Base-by-base conservation (phyloP, 2,797 vertebrate genomes). In the Enoplosus armatus region DNA sequence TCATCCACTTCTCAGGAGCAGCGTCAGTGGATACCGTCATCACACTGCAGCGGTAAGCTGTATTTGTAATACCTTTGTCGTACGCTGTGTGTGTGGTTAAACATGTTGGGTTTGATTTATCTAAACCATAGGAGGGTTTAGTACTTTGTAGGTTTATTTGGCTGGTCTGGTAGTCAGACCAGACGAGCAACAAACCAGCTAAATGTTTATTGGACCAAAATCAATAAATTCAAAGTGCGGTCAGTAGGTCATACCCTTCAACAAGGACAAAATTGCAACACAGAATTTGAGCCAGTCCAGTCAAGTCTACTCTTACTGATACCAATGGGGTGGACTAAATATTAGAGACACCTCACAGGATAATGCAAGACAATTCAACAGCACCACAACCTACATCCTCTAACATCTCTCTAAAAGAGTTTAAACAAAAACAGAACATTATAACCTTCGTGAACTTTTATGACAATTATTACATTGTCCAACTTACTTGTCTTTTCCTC, bases 21-120 rank as follows among this genome's bases (percentile, higher is more conserved):
- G 54, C 55, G 1, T 53, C 86, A 83, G 63, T 92, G 91, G 89
- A 59, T 35, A 0, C 63, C 77, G 6, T 59, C 89, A 14, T 66
- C 80, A 20, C 75, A 62, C 14, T 75, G 60, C 60, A 81, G 67
- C 3, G 89, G 93, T 94, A 63, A 89, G 70, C 0, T 43, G 10
- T n/a, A 2, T 12, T n/a, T 61, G 2, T 3, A 6, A 22, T 27
- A n/a, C 7, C n/a, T 41, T 58, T 41, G 9, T 33, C 0, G 3
- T 43, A 0, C 1, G 3, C 8, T 47, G 18, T 60, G 11, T 51
- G 2, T 69, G 48, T 31, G 29, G 26, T 45, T 56, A 12, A 22
- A 58, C 20, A 22, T 71, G 15, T 58, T 56, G 45, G 0, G 7
- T 55, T 61, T 26, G 39, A 33, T 53, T 70, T 8, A 15, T 77